Evolutionary conservation across 2,113 vertebrate genomes (phyloP).

Genomic region (Condylura cristata): DNA sequence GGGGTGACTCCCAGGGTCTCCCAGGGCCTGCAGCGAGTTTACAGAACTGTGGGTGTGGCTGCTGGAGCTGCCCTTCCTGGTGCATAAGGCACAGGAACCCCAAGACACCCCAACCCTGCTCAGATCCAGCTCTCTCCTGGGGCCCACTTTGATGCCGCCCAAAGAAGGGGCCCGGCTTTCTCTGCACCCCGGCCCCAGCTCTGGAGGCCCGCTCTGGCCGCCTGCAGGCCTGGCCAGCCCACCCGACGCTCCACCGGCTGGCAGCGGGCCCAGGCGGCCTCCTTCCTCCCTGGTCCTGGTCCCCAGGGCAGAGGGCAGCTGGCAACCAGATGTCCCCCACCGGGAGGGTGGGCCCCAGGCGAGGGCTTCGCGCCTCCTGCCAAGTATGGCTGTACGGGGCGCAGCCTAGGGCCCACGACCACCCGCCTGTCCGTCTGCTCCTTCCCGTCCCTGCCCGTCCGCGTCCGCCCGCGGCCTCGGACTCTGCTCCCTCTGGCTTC

Average conservation of each 20-base stretch:
- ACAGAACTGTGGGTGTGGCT: fast-evolving
- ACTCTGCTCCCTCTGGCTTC: not conserved
- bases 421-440: not conserved
- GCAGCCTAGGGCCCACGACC: not conserved
- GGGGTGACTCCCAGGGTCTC: not conserved
- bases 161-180: not conserved
- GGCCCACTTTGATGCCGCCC: not conserved
- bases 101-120: not conserved
- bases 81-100: not conserved
- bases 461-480: not conserved
- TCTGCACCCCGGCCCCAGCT: not conserved
- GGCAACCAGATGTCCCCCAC: not conserved
- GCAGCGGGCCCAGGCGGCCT: not conserved
- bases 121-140: not conserved
- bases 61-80: fast-evolving
- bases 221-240: not conserved
- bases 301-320: not conserved
- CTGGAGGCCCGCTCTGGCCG: not conserved
- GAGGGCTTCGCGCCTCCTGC: not conserved
- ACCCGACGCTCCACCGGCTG: not conserved
- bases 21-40: not conserved
- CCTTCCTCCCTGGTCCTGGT: not conserved
- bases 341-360: fast-evolving
- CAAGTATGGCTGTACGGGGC: not conserved
- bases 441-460: not conserved